Evolutionary conservation across 2,113 vertebrate genomes (phyloP).

Genomic region (Cephalopholis sonnerati): DNA sequence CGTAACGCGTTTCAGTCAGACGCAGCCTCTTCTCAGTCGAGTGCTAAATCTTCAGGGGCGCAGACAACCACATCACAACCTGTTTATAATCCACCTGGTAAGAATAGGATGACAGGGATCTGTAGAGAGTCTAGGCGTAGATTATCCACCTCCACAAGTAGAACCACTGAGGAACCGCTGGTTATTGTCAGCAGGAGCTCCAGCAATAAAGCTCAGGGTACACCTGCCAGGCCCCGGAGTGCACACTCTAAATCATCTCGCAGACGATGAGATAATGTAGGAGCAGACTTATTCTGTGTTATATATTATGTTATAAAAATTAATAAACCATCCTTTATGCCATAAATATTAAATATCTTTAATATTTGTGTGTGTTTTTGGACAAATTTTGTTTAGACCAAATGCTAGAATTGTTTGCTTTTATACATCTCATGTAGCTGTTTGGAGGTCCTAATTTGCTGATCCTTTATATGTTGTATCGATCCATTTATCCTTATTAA

Average conservation of each 20-base stretch:
- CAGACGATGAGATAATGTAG: slow-evolving; percentile 37
- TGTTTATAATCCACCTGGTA: slow-evolving; percentile 38
- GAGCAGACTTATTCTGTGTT: background rate
- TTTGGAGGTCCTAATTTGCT: slow-evolving; percentile 2
- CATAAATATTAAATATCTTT: background rate
- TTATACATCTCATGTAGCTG: slow-evolving; percentile 3
- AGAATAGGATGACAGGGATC: slow-evolving; percentile 33
- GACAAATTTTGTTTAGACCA: background rate
- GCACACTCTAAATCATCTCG: slow-evolving; percentile 65
- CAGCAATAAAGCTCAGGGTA: slow-evolving; percentile 39
- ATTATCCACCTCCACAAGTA: slow-evolving; percentile 36
- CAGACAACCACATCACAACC: slow-evolving; percentile 11
- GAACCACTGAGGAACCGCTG: slow-evolving; percentile 56
- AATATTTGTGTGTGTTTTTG: slow-evolving; percentile 2
- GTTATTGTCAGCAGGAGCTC: slow-evolving; percentile 28
- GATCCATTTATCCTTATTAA: slow-evolving; percentile 36
- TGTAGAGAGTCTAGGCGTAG: slow-evolving; percentile 68
- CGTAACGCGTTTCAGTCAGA: slow-evolving; percentile 27
- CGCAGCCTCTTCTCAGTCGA: slow-evolving; percentile 5
- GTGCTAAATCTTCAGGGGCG: slow-evolving; percentile 29
- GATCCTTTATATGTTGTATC: slow-evolving; percentile 39
- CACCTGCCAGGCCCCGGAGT: slow-evolving; percentile 54
- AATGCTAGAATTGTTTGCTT: background rate
- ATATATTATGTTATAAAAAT: background rate
- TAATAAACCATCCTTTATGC: background rate